Conservation (phyloP, 2,113 vertebrate genomes). For the Isichthys henryi region DNA sequence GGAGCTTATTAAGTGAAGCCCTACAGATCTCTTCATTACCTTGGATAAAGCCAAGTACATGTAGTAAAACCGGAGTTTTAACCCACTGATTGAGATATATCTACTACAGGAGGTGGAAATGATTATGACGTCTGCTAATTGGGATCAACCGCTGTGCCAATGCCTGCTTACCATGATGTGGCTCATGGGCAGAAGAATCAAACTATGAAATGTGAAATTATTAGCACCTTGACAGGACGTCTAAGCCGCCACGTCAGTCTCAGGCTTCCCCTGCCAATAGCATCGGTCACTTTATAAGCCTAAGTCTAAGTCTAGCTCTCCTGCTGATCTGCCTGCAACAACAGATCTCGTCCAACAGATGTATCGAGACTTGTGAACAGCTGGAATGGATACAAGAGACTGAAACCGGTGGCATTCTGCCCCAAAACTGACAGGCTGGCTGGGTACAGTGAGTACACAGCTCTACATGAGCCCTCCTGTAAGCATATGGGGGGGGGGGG, state of each 20-base stretch:
- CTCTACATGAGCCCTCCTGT: not conserved
- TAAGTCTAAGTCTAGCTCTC: not conserved
- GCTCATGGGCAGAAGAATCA: not conserved
- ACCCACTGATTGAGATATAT: not conserved
- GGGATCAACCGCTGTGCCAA: not conserved
- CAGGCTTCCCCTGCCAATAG: not conserved
- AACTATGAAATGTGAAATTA: not conserved
- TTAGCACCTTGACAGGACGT: not conserved
- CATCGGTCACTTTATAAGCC: not conserved
- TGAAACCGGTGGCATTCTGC: not conserved
- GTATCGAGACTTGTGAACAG: not conserved
- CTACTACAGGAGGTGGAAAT: not conserved
- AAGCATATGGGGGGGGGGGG: not conserved
- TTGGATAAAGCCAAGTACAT: not conserved
- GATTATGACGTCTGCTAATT: not conserved
- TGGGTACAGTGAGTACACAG: not conserved
- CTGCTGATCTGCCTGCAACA: not conserved
- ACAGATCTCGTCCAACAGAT: not conserved
- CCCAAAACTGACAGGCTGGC: not conserved
- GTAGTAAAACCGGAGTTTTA: not conserved
- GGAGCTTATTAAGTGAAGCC: not conserved
- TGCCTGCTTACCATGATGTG: not conserved
- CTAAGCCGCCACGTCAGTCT: not conserved
- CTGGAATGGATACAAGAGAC: not conserved
- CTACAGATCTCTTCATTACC: not conserved